Evolutionary conservation across 2,797 vertebrate species (phyloP).

Genomic region (Ispidina picta): DNA sequence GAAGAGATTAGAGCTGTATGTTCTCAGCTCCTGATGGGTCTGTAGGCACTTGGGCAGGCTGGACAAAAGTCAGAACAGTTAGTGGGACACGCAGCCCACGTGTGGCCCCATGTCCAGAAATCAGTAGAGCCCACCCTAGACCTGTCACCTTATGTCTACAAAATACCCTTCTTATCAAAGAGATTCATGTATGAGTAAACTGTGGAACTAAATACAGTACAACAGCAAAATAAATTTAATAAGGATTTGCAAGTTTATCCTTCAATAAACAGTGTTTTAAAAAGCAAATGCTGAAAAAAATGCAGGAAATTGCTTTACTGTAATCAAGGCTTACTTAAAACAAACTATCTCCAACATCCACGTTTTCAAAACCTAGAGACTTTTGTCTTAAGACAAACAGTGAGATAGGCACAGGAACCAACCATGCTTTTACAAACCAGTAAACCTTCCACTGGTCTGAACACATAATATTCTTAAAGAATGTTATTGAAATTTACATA

Average conservation of each 20-base stretch:
- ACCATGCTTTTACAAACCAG: background rate
- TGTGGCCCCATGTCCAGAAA: background rate
- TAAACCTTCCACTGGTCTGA: background rate
- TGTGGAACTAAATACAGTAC: background rate
- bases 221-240: background rate
- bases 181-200: background rate
- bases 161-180: background rate
- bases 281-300: background rate
- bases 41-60: background rate
- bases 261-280: background rate
- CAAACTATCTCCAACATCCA: background rate
- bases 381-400: background rate
- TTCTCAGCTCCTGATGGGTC: background rate
- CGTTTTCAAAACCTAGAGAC: background rate
- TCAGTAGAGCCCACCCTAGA: background rate
- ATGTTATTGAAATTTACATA: background rate
- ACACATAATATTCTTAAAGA: background rate
- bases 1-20: background rate
- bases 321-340: background rate
- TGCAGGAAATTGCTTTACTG: background rate
- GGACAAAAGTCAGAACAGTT: background rate
- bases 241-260: background rate
- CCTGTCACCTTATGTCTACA: background rate
- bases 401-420: background rate
- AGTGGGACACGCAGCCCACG: background rate